These are phyloP conservation scores for Drosophila neonasuta DNA, from an alignment of 2,888 invertebrate species.

Conservation along the genomic window DNA sequence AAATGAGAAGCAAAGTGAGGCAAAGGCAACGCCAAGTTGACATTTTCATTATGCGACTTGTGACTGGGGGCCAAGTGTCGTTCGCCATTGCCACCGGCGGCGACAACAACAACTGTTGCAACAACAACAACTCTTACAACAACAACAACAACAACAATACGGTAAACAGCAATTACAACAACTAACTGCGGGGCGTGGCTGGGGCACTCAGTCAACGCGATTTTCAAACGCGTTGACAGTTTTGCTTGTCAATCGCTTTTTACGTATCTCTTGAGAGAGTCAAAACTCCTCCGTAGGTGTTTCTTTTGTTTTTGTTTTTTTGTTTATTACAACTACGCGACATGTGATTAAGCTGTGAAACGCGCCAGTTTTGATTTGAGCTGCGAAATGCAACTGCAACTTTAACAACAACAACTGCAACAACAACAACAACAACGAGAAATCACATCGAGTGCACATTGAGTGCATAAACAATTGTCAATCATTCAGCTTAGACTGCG, in stretches of 20 bases:
- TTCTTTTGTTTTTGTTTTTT: background rate
- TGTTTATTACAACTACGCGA: constrained; percentile 38
- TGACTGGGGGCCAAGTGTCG: constrained; percentile 60
- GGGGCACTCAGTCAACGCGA: constrained; percentile 64
- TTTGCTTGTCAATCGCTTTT: constrained; percentile 70
- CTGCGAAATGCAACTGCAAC: constrained; percentile 37
- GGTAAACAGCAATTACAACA: constrained; percentile 15
- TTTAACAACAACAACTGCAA: constrained; percentile 19
- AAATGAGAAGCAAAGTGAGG: constrained; percentile 8
- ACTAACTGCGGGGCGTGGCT: constrained; percentile 39
- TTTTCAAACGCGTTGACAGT: constrained; percentile 72
- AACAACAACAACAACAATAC: constrained; percentile 8
- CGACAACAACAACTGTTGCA: constrained; percentile 29
- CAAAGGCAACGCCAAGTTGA: constrained; percentile 53
- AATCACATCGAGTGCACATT: background rate
- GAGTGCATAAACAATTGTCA: constrained; percentile 40
- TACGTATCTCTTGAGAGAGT: constrained; percentile 35
- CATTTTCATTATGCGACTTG: constrained; percentile 71
- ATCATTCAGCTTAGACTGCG: constrained; percentile 13
- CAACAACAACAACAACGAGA: background rate
- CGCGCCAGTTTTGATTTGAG: background rate
- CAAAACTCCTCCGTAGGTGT: constrained; percentile 48
- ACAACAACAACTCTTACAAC: constrained; percentile 26
- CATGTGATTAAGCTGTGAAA: constrained; percentile 61
- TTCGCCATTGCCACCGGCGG: constrained; percentile 64